A percentile compares a stretch with the other conserved stretches of the same genome.
phyloP scores from a whole-genome alignment of 2,888 invertebrate genomes.

The Melinaea marsaeus region DNA sequence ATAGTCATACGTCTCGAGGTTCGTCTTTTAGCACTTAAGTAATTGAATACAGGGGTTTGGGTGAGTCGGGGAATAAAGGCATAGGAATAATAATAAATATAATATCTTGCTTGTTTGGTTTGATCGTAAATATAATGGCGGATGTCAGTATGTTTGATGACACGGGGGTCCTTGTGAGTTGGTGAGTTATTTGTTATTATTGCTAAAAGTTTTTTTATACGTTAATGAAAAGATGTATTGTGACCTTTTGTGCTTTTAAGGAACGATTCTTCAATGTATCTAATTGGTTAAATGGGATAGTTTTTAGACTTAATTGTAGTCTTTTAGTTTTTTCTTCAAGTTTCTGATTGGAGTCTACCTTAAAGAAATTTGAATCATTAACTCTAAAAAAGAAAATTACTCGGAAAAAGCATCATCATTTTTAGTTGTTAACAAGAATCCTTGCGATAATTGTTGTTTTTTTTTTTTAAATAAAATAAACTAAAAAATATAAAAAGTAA shows the following conservation, averaged over 20 bases:
- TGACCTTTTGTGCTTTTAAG: not conserved
- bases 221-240: not conserved
- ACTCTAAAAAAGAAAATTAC: no score
- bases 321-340: no score
- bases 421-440: no score
- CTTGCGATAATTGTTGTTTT: no score
- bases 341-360: no score
- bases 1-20: constrained; percentile 46
- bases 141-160: constrained; percentile 31
- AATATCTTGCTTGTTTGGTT: constrained; percentile 50
- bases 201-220: not conserved
- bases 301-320: no score
- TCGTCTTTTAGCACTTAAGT: constrained; percentile 68
- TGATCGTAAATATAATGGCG: constrained; percentile 48
- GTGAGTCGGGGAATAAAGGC: constrained; percentile 60
- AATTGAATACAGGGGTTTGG: constrained; percentile 69
- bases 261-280: no score
- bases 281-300: no score
- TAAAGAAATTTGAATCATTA: no score
- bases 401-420: no score
- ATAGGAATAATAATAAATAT: constrained; percentile 68
- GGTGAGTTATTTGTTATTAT: not conserved
- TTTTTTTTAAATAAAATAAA: no score
- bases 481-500: no score
- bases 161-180: constrained; percentile 8